Conservation (phyloP, 2,888 invertebrate genomes). For the Conistra vaccinii region DNA sequence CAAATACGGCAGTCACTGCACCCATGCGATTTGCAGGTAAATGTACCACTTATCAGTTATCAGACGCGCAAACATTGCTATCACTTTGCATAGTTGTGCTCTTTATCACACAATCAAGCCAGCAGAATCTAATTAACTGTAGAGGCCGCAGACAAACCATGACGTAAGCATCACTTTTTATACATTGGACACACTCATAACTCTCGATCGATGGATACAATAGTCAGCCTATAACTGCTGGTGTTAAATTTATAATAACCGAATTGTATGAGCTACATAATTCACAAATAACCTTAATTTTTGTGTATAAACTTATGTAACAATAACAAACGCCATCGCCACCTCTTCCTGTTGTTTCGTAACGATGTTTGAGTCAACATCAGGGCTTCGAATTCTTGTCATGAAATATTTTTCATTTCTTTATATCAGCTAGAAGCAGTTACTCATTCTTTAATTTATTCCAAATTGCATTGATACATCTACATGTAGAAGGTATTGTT, state of each 20-base stretch:
- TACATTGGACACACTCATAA: slow-evolving; percentile 56
- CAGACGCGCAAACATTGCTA: slow-evolving; percentile 76
- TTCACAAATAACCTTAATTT: slow-evolving; percentile 15
- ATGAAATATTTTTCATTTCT: background rate
- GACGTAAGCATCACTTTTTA: slow-evolving; percentile 65
- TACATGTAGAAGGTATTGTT: background rate
- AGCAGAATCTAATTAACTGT: slow-evolving; percentile 67
- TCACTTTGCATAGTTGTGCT: slow-evolving; percentile 73
- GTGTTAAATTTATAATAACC: slow-evolving; percentile 41
- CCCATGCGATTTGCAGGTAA: slow-evolving; percentile 68
- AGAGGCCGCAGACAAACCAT: slow-evolving; percentile 66
- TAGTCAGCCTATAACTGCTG: slow-evolving; percentile 17
- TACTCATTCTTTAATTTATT: background rate
- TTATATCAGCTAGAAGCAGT: background rate
- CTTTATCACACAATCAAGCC: slow-evolving; percentile 72
- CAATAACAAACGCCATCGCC: background rate
- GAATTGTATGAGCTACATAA: slow-evolving; percentile 32
- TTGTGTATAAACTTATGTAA: slow-evolving; percentile 28
- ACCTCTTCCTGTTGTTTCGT: slow-evolving; percentile 24
- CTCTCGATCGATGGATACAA: slow-evolving; percentile 37
- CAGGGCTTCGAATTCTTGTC: background rate
- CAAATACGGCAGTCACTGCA: slow-evolving; percentile 66
- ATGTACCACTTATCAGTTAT: slow-evolving; percentile 74
- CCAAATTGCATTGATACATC: background rate
- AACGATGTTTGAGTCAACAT: slow-evolving; percentile 1